Conservation (phyloP, 2,113 vertebrate genomes). For the Psittacula cyanocephala region DNA sequence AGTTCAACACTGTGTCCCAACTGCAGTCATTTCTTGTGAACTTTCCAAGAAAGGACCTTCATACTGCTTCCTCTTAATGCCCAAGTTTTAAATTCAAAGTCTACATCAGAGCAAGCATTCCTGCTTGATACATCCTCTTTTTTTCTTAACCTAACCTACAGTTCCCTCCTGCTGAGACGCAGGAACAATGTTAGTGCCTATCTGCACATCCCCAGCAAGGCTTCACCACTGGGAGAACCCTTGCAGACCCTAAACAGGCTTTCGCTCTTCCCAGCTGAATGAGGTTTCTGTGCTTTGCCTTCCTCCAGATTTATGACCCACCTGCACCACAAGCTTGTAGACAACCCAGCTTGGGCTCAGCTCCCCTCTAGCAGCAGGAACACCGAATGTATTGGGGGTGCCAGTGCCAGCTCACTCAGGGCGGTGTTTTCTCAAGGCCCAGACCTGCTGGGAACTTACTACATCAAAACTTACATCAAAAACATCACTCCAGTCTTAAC, state of each 20-base stretch:
- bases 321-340: slow-evolving; percentile 38
- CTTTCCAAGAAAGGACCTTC: background rate
- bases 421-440: slow-evolving; percentile 35
- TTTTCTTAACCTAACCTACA: background rate
- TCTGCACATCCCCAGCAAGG: background rate
- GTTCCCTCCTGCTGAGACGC: background rate
- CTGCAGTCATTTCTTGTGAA: background rate
- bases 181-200: background rate
- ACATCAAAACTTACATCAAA: background rate
- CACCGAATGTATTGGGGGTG: slow-evolving; percentile 22
- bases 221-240: background rate
- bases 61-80: background rate
- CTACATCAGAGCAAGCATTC: background rate
- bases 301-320: background rate
- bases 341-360: slow-evolving; percentile 23
- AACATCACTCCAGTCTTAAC: slow-evolving; percentile 73
- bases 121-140: background rate
- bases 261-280: background rate
- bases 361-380: slow-evolving; percentile 70
- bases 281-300: background rate
- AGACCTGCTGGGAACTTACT: slow-evolving; percentile 38
- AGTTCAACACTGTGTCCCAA: background rate
- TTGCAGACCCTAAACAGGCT: background rate
- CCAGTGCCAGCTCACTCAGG: slow-evolving; percentile 55
- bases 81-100: background rate